A percentile compares a stretch with the other conserved stretches of the same genome.
Evolutionary conservation across 2,888 invertebrate genomes (phyloP).

Genomic region (Stegophylla sp.): DNA sequence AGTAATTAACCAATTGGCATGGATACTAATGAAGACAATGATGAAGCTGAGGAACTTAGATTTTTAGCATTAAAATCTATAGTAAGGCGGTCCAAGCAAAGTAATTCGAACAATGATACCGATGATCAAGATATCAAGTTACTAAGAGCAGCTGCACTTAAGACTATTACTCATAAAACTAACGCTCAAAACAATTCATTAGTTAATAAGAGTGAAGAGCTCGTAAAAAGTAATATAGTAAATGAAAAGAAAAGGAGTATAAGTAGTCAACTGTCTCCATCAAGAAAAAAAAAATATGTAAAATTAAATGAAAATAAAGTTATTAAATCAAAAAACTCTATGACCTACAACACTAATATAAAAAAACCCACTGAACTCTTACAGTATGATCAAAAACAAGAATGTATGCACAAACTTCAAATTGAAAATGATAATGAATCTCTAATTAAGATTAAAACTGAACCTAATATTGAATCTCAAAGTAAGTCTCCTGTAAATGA

Average conservation of each 20-base stretch:
- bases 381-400: background rate
- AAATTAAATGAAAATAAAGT: background rate
- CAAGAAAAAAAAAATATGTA: conserved; percentile 7
- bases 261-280: background rate
- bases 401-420: background rate
- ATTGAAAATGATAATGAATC: background rate
- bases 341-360: background rate
- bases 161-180: conserved; percentile 23
- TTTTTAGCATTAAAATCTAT: conserved; percentile 48
- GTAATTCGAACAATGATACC: background rate
- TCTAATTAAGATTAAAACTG: too few relatives aligned
- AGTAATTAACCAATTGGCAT: background rate
- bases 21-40: conserved; percentile 39
- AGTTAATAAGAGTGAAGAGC: background rate
- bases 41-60: conserved; percentile 52
- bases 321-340: background rate
- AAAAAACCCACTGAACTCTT: background rate
- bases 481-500: background rate
- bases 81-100: conserved; percentile 25
- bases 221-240: background rate
- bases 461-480: background rate
- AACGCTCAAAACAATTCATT: background rate
- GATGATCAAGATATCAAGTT: conserved; percentile 41
- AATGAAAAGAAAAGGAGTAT: conserved; percentile 22
- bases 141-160: conserved; percentile 47